Evolutionary conservation across 2,797 vertebrate species (phyloP), one percentile per base, ranked within the genome.

Genomic region (Myioborus melanocephalus): DNA sequence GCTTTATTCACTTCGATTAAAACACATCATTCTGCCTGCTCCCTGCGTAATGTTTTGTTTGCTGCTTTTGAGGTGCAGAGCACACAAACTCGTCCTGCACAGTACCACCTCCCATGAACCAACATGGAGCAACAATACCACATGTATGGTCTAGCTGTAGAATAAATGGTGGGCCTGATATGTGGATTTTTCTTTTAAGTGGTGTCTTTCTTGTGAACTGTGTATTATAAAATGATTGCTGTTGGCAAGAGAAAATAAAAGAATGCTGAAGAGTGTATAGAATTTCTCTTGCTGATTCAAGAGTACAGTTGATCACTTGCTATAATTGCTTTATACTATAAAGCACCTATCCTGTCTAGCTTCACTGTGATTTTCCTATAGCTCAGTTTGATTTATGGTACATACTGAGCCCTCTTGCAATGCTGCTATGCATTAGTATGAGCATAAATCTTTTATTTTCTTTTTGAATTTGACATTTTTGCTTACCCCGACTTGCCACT

Each of bases 71-170:
- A 46, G 63, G 30, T 73, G 41, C 18, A 27, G 22, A 55, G 26
- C 8, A 0, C 8, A 4, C 2, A 8, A 15, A 19, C 47, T 34
- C 13, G 8, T 35, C 34, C 37, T 49, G n/a, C 17, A 0, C 1
- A 1, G 24, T 2, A 3, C 13, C 10, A 1, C 24, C 43, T 79
- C 4, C 30, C 32, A 0, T 5, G 14, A 34, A 23, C 49, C 2
- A 3, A 15, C 6, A 0, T 3, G 19, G 19, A 49, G 7, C 43
- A 43, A 5, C 0, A 2, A 1, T 19, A 13, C 5, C 2, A 0
- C 16, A 0, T 20, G 10, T 6, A 0, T 66, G 80, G 68, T 41
- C 39, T 26, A 13, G 4, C 3, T 79, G 14, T 37, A 27, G 63
- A 63, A 47, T 30, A 44, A 50, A 64, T 21, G 24, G 13, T 65